Percentiles rank a stretch among this genome's conserved stretches.
phyloP scores from a whole-genome alignment of 2,888 invertebrate species.

The Dexiosoma caninum region DNA sequence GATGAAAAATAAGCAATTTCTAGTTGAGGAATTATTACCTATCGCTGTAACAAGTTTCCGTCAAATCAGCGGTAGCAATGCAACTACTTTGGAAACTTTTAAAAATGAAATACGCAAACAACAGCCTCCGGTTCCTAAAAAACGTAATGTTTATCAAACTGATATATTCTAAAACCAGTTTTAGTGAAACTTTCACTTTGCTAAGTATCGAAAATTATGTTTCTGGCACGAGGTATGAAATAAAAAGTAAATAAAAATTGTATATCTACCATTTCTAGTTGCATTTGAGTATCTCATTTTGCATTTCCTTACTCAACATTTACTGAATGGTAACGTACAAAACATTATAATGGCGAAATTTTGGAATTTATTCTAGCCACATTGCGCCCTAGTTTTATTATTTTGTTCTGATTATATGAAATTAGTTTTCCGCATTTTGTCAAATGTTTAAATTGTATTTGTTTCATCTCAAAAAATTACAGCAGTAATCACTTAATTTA shows the following conservation, averaged over 20 bases:
- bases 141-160: constrained; percentile 77
- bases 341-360: no score
- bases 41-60: constrained; percentile 75
- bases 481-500: no score
- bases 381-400: no score
- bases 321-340: no score
- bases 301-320: no score
- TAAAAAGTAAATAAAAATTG: background rate
- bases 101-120: constrained; percentile 70
- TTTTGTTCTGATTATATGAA: no score
- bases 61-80: constrained; percentile 71
- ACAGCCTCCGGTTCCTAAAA: constrained; percentile 74
- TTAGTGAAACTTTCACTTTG: constrained; percentile 12
- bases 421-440: no score
- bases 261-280: no score
- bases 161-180: constrained; percentile 73
- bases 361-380: no score
- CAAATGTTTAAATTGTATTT: no score
- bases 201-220: background rate
- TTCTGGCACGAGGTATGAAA: background rate
- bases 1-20: constrained; percentile 74
- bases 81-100: constrained; percentile 70
- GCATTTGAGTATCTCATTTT: no score
- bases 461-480: no score
- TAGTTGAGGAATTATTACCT: constrained; percentile 75